Percentiles rank a stretch among this genome's conserved stretches.
These are phyloP conservation scores for Drosophila testacea DNA, from an alignment of 2,888 invertebrate genomes.

Conservation along the genomic window DNA sequence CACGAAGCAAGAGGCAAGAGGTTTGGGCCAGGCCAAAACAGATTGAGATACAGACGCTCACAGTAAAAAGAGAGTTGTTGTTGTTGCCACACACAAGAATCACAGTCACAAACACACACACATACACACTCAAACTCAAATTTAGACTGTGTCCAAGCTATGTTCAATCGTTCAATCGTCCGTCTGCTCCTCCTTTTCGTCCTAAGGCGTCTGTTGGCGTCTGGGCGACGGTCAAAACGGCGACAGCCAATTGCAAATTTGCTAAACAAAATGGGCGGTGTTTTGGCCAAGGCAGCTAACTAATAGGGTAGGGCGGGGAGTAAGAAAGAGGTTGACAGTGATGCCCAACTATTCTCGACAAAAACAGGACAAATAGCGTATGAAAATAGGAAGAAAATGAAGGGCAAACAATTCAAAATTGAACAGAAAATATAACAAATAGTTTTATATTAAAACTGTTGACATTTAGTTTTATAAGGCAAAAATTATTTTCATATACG, in stretches of 20 bases:
- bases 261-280: slow-evolving; percentile 81
- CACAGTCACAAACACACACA: slow-evolving; percentile 4
- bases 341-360: not conserved
- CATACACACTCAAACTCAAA: slow-evolving; percentile 5
- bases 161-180: slow-evolving; percentile 19
- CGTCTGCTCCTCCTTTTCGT: slow-evolving; percentile 19
- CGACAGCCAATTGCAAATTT: slow-evolving; percentile 78
- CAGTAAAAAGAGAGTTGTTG: slow-evolving; percentile 26
- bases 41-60: slow-evolving; percentile 69
- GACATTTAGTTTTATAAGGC: too few relatives aligned
- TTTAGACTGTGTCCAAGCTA: slow-evolving; percentile 22
- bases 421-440: too few relatives aligned
- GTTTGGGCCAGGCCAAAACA: slow-evolving; percentile 34
- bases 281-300: slow-evolving; percentile 43
- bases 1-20: slow-evolving; percentile 58
- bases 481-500: too few relatives aligned
- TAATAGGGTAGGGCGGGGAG: not conserved
- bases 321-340: not conserved
- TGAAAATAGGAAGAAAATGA: too few relatives aligned
- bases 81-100: slow-evolving; percentile 22
- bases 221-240: slow-evolving; percentile 46
- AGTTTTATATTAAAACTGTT: too few relatives aligned
- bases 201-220: slow-evolving; percentile 36
- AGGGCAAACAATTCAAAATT: too few relatives aligned
- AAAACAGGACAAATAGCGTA: too few relatives aligned